Evolutionary conservation across 2,113 vertebrate species (phyloP).

Genomic region (Rhipidura dahli): DNA sequence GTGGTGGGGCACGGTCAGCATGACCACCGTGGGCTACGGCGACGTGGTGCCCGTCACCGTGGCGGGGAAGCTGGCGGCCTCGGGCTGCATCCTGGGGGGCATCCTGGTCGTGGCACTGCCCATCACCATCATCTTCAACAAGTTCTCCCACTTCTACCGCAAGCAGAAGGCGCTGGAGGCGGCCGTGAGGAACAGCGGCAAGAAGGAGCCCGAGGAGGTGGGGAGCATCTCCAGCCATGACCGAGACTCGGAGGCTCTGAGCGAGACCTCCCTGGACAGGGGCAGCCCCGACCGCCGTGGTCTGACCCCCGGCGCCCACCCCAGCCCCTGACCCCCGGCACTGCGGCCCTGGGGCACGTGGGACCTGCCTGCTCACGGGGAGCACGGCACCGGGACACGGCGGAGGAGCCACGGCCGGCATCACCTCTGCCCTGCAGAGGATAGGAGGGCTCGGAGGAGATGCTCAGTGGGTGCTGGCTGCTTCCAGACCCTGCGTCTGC

Average conservation of each 20-base stretch:
- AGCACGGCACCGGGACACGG: not conserved
- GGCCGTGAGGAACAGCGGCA: conserved; percentile 85
- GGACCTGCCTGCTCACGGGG: not conserved
- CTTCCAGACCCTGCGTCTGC: not conserved
- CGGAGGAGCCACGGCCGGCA: rapidly evolving
- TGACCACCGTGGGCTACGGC: conserved; percentile 96
- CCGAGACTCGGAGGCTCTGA: conserved; percentile 53
- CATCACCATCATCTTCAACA: conserved; percentile 99
- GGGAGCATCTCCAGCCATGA: conserved; percentile 54
- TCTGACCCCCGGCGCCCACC: not conserved
- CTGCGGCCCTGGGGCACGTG: rapidly evolving
- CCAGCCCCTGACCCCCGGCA: not conserved
- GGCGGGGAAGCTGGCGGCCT: conserved; percentile 90
- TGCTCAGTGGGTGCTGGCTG: not conserved
- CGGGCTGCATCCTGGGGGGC: conserved; percentile 93
- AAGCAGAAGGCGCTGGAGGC: conserved; percentile 94
- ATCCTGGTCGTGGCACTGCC: conserved; percentile 94
- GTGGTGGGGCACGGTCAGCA: conserved; percentile 99
- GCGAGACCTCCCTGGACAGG: conserved; percentile 64
- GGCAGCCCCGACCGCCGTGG: conserved; percentile 1
- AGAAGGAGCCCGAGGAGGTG: not conserved
- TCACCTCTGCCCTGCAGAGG: not conserved
- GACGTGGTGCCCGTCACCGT: conserved; percentile 93
- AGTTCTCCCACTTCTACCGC: conserved; percentile 97
- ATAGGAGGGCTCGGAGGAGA: not conserved